Evolutionary conservation across 2,888 invertebrate genomes (phyloP).

Genomic region (Callimorpha dominula): DNA sequence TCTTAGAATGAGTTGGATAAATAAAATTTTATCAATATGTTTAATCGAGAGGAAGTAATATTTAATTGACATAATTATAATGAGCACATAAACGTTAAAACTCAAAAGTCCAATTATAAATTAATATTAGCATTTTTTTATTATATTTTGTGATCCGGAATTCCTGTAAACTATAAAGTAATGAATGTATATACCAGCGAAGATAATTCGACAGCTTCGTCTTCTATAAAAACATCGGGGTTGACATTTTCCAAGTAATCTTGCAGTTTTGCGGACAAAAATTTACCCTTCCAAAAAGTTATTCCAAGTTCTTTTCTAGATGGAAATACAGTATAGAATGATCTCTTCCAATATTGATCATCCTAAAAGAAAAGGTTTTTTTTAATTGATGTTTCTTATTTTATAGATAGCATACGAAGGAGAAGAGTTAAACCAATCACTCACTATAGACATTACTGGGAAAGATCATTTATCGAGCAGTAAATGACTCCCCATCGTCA

Average conservation of each 20-base stretch:
- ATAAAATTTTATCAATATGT: no score
- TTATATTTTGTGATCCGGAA: not conserved
- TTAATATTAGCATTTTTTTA: not conserved
- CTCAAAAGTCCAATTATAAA: no score
- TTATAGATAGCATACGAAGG: not conserved
- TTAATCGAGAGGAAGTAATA: no score
- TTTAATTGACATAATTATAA: no score
- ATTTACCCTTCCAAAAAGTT: conserved; percentile 88
- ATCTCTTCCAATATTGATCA: conserved; percentile 89
- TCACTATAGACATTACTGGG: not conserved
- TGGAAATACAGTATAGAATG: conserved; percentile 75
- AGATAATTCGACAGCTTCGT: conserved; percentile 74
- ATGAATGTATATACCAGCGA: conserved; percentile 60
- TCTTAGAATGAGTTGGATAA: not conserved
- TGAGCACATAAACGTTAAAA: no score
- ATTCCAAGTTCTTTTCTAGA: conserved; percentile 71
- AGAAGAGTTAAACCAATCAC: not conserved
- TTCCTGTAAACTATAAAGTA: not conserved
- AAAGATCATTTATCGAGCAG: not conserved
- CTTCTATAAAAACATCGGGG: conserved; percentile 78
- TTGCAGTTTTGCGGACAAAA: conserved; percentile 77
- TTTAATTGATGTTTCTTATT: not conserved
- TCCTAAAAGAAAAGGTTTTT: conserved; percentile 69
- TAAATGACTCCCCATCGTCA: not conserved
- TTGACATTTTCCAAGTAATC: conserved; percentile 78